Conservation (phyloP, 1,140 invertebrate genomes). For the Gonatopus flavifemur region DNA sequence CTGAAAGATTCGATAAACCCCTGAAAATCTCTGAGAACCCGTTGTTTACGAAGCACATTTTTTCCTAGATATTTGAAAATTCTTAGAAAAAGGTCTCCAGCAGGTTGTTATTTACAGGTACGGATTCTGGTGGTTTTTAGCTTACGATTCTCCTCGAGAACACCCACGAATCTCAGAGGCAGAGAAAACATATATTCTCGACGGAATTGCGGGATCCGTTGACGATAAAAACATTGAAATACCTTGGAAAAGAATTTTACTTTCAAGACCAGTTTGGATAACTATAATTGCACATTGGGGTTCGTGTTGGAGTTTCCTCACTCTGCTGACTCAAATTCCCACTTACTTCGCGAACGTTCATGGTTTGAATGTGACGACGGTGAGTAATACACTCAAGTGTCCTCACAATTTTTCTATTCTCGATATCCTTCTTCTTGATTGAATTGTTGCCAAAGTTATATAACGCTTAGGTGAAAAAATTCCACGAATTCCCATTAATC, state of each 20-base stretch:
- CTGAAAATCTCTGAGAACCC: no score
- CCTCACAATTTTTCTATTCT: no score
- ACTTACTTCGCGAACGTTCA: slow-evolving; percentile 84
- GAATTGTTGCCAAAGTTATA: no score
- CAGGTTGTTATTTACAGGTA: slow-evolving; percentile 40
- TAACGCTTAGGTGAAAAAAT: no score
- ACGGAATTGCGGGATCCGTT: slow-evolving; percentile 59
- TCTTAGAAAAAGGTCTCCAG: no score
- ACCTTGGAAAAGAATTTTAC: slow-evolving; percentile 75
- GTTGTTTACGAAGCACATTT: no score
- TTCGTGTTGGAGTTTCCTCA: slow-evolving; percentile 83
- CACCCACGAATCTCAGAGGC: slow-evolving; percentile 74
- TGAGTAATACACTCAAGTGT: no score
- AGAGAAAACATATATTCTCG: slow-evolving; percentile 68
- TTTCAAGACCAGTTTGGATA: slow-evolving; percentile 76
- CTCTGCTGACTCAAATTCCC: slow-evolving; percentile 80
- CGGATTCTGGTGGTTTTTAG: slow-evolving; percentile 63
- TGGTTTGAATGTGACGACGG: slow-evolving; percentile 77
- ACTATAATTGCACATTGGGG: slow-evolving; percentile 77
- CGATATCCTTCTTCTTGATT: no score
- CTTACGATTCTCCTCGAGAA: slow-evolving; percentile 68
- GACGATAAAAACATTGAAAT: slow-evolving; percentile 56
- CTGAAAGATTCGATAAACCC: no score
- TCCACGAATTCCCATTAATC: no score
- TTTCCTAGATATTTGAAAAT: no score